Evolutionary conservation across 2,113 vertebrate genomes (phyloP).

Genomic region (Lepus europaeus): DNA sequence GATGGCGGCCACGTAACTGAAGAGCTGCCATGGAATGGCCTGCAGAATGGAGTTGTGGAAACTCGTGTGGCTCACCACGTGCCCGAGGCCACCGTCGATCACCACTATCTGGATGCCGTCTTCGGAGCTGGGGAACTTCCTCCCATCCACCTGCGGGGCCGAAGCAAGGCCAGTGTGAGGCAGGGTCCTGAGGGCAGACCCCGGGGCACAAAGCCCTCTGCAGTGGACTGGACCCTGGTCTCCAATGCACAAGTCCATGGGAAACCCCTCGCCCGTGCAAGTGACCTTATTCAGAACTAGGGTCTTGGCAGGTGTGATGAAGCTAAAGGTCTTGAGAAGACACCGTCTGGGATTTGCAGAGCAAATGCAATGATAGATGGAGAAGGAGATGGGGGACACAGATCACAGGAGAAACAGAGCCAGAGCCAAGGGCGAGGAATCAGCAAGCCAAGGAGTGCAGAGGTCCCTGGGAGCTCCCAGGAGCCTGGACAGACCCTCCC

Average conservation of each 20-base stretch:
- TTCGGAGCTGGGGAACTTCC: slow-evolving; percentile 90
- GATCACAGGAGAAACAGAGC: too few relatives aligned
- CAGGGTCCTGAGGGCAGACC: not conserved
- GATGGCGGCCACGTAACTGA: slow-evolving; percentile 91
- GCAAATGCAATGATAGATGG: not conserved
- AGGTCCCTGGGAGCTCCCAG: not conserved
- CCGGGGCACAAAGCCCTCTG: not conserved
- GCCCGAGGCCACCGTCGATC: slow-evolving; percentile 91
- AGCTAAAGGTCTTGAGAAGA: not conserved
- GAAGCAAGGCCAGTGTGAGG: not conserved
- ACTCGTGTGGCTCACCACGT: slow-evolving; percentile 88
- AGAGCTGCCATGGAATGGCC: slow-evolving; percentile 94
- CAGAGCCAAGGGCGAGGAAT: rapidly evolving
- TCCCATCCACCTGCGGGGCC: slow-evolving; percentile 91
- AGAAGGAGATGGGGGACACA: not conserved
- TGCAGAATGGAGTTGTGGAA: slow-evolving; percentile 93
- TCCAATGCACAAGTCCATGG: not conserved
- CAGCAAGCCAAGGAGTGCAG: rapidly evolving
- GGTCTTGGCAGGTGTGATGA: not conserved
- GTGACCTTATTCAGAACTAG: not conserved
- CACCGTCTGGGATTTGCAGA: not conserved
- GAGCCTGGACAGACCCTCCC: not conserved
- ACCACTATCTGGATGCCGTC: slow-evolving; percentile 95
- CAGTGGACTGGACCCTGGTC: too few relatives aligned
- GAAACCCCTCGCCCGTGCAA: not conserved